These are phyloP conservation scores for Scylla paramamosain DNA, from an alignment of 1,140 invertebrate species.

Conservation along the genomic window DNA sequence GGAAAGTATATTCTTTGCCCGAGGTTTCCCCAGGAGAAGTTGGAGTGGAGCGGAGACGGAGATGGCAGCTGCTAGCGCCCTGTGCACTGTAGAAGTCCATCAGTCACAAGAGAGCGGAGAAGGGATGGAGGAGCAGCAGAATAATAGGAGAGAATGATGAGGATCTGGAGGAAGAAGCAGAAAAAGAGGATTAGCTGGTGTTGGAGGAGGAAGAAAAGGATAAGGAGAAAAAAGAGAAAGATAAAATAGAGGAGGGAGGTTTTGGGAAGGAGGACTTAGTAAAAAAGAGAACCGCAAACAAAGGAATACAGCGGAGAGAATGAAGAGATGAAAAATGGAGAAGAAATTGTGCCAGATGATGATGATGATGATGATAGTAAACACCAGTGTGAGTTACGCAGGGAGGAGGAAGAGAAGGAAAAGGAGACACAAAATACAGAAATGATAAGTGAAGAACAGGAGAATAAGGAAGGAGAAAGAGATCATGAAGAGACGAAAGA, in stretches of 20 bases:
- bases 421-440: no score
- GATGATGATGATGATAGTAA: not conserved
- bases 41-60: not conserved
- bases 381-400: not conserved
- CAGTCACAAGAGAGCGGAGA: not conserved
- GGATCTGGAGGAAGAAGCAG: slow-evolving; percentile 71
- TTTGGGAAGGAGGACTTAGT: no score
- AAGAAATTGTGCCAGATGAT: not conserved
- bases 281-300: not conserved
- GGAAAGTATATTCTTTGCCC: slow-evolving; percentile 56
- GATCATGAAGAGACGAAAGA: not conserved
- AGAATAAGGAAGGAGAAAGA: not conserved
- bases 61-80: not conserved
- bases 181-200: slow-evolving; percentile 61
- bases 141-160: not conserved
- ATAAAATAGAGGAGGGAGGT: no score
- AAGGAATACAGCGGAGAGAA: not conserved
- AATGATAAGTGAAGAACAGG: no score
- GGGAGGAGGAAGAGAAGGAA: not conserved
- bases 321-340: not conserved
- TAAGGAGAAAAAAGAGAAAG: no score
- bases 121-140: not conserved
- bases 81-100: not conserved
- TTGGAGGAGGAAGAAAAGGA: no score
- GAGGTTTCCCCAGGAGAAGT: not conserved